Conservation (phyloP, 2,888 invertebrate species). For the Agapetus fuscipes region DNA sequence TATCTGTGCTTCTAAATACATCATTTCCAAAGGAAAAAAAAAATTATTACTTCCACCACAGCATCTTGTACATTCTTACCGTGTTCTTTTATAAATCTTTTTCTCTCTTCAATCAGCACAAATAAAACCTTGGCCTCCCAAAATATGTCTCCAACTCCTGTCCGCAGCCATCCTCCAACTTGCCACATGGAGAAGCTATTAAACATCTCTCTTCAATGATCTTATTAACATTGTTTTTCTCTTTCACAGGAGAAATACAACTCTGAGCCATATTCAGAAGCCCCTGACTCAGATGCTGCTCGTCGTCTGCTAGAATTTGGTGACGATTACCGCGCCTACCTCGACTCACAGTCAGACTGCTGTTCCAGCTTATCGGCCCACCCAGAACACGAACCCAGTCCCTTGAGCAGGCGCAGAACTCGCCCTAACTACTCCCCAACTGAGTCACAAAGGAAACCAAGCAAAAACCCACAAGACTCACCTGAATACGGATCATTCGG, state of each 20-base stretch:
- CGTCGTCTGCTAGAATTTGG: conserved; percentile 76
- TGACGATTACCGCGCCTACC: conserved; percentile 81
- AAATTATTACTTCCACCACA: too few species aligned
- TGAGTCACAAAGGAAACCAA: conserved; percentile 25
- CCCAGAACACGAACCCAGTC: conserved; percentile 37
- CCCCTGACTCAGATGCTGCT: conserved; percentile 76
- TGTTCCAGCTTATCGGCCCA: conserved; percentile 71
- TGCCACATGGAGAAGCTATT: too few species aligned
- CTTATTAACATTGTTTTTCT: too few species aligned
- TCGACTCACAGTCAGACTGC: conserved; percentile 84
- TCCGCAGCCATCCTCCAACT: too few species aligned
- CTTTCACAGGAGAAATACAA: conserved; percentile 76
- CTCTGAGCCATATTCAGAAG: conserved; percentile 84
- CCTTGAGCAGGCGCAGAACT: conserved; percentile 28
- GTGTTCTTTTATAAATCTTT: too few species aligned
- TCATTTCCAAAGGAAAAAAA: too few species aligned
- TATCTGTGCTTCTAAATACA: too few species aligned
- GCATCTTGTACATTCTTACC: too few species aligned
- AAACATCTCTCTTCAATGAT: too few species aligned
- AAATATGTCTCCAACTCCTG: too few species aligned
- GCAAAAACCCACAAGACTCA: conserved; percentile 25
- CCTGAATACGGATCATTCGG: conserved; percentile 26
- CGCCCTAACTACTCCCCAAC: conserved; percentile 32
- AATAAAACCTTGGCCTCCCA: too few species aligned
- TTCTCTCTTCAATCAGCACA: too few species aligned